Base-by-base conservation (phyloP, 2,888 invertebrate species). In the Clanis bilineata region DNA sequence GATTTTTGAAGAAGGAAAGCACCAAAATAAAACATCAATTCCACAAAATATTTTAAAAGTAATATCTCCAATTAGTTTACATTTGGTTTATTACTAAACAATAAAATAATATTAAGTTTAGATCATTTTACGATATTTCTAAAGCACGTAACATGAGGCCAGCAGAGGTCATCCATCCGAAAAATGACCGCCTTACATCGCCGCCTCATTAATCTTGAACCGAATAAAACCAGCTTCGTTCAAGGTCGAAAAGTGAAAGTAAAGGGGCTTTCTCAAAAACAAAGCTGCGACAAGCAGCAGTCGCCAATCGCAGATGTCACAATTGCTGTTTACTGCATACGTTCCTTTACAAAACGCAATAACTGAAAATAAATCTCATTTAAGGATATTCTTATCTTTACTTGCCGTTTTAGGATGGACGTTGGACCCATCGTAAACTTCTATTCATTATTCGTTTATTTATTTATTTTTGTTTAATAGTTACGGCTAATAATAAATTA, bases 171-270 rank as follows among this genome's bases (percentile, higher is more conserved):
- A 32, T 23, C 15, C n/a, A 15, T 25, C 12, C 9, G 10, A 47
- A 58, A 47, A 32, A 15, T 28, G 28, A 15, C 25, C 51, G 51
- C 4, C 10, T 51, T 47, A n/a, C n/a, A n/a, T n/a, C n/a, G n/a
- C 25, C 51, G 51, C 4, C 10, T 51, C 28, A 18, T 28, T 51
- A 51, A 51, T 51, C 51, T 51, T 51, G 51, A 51, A 51, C 28
- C 28, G 51, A 51, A 51, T 28, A 51, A 18, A 51, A 51, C 51
- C 32, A 32, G 32, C 32, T 18, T 0, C 32, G 28, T 51, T 32
- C 51, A 51, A 51, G 32, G 51, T 32, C 51, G 28, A 10, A 51
- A 18, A 32, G 51, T 51, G 51, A 51, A 51, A 51, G 51, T 51
- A 6, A 7, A 41, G 18, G 41, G 15, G 41, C 18, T 15, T 15